Conservation (phyloP, 2,113 vertebrate species). For the Zapornia atra region DNA sequence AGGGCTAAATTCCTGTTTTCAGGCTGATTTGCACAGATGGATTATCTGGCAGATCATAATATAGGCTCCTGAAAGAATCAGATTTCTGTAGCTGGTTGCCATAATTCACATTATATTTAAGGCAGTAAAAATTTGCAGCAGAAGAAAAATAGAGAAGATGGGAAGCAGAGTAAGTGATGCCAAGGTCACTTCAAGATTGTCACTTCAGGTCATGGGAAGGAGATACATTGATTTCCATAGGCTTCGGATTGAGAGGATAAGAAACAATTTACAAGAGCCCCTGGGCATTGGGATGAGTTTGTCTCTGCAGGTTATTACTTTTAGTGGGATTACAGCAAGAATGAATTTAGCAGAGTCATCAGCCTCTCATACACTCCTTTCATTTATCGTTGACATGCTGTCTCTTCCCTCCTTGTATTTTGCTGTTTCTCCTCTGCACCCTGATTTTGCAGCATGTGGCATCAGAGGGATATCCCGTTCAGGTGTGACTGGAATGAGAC, state of each 20-base stretch:
- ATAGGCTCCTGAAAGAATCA: neutral
- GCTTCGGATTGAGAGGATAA: neutral
- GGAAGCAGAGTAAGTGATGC: neutral
- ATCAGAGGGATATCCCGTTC: neutral
- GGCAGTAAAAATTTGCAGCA: neutral
- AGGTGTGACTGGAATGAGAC: neutral
- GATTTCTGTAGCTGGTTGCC: constrained; percentile 5
- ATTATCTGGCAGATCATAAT: constrained; percentile 8
- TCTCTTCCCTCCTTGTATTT: neutral
- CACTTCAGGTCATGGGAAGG: neutral
- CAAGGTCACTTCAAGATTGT: neutral
- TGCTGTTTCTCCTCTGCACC: neutral
- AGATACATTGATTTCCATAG: neutral
- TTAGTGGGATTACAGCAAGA: neutral
- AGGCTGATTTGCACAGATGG: neutral
- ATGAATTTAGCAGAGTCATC: neutral
- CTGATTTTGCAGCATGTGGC: neutral
- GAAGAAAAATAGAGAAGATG: neutral
- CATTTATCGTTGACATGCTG: neutral
- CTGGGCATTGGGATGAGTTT: neutral
- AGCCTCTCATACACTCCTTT: neutral
- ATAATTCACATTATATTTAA: neutral
- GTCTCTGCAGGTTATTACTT: neutral
- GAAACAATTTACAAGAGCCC: neutral
- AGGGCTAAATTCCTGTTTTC: neutral